Conservation (phyloP, 2,888 invertebrate species). For the Ecliptopera silaceata region DNA sequence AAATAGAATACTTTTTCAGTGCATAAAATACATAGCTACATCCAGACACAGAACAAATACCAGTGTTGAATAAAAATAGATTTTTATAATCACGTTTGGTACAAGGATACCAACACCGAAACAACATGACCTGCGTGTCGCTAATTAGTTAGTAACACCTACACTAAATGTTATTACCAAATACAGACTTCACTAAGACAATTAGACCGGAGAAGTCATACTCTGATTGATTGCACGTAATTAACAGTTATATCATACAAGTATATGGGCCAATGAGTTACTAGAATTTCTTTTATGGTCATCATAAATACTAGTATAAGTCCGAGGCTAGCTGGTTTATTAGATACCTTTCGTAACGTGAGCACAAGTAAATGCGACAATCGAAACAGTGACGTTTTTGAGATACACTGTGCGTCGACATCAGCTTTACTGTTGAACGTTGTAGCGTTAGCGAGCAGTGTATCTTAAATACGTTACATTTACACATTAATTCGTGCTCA, state of each 20-base stretch:
- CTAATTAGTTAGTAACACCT: slow-evolving; percentile 11
- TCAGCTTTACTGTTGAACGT: too few relatives aligned
- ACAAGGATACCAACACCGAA: background rate
- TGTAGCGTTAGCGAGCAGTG: too few relatives aligned
- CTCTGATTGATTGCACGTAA: slow-evolving; percentile 16
- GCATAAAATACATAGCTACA: too few relatives aligned
- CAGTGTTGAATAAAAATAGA: too few relatives aligned
- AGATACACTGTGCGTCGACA: too few relatives aligned
- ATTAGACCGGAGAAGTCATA: slow-evolving; percentile 25
- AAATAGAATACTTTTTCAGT: too few relatives aligned
- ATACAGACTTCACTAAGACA: slow-evolving; percentile 9
- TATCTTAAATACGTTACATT: too few relatives aligned
- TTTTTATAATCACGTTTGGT: slow-evolving; percentile 6
- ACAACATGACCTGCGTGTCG: slow-evolving; percentile 14
- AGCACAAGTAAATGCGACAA: too few relatives aligned
- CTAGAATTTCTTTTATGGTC: slow-evolving; percentile 10
- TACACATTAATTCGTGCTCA: too few relatives aligned
- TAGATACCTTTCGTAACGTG: background rate
- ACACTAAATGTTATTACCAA: slow-evolving; percentile 19
- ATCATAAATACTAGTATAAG: background rate
- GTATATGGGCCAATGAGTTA: slow-evolving; percentile 8
- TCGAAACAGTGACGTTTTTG: too few relatives aligned
- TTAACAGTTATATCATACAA: slow-evolving; percentile 15
- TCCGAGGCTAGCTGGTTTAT: slow-evolving; percentile 7
- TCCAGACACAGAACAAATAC: too few relatives aligned